These are phyloP conservation scores for Plectus sambesii DNA, from an alignment of 1,140 invertebrate genomes.

Conservation along the genomic window DNA sequence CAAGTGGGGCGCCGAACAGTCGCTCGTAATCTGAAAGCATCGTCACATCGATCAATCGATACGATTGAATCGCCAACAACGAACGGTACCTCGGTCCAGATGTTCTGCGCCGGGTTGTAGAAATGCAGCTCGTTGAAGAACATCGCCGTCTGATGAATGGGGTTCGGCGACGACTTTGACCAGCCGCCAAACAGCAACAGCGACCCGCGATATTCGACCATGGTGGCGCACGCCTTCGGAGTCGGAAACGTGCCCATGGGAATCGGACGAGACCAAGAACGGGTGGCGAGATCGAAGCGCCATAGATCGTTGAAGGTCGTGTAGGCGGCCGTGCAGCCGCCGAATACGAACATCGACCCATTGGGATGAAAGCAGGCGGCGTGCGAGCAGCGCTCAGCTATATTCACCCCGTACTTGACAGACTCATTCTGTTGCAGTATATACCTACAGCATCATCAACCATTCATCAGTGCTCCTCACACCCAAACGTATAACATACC, in stretches of 20 bases:
- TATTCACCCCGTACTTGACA: conserved; percentile 59
- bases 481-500: conserved; percentile 15
- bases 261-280: conserved; percentile 59
- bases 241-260: conserved; percentile 75
- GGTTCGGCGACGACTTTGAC: conserved; percentile 79
- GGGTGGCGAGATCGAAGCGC: conserved; percentile 71
- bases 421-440: conserved; percentile 54
- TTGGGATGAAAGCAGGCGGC: conserved; percentile 58
- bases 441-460: conserved; percentile 9
- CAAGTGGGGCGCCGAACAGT: conserved; percentile 56
- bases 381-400: conserved; percentile 80
- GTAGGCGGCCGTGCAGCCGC: conserved; percentile 67
- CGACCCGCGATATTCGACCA: conserved; percentile 70
- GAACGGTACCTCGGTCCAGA: conserved; percentile 61
- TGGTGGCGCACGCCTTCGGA: conserved; percentile 82
- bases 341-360: conserved; percentile 75
- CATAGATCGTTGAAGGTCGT: conserved; percentile 96
- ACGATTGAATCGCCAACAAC: neutral
- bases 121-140: conserved; percentile 64
- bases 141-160: conserved; percentile 61
- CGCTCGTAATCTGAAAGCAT: conserved; percentile 7
- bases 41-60: conserved; percentile 4
- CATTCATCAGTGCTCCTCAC: conserved; percentile 11
- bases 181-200: conserved; percentile 86
- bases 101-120: conserved; percentile 68